These are phyloP conservation scores for Hyalella azteca DNA, from an alignment of 2,888 invertebrate genomes.

Conservation along the genomic window DNA sequence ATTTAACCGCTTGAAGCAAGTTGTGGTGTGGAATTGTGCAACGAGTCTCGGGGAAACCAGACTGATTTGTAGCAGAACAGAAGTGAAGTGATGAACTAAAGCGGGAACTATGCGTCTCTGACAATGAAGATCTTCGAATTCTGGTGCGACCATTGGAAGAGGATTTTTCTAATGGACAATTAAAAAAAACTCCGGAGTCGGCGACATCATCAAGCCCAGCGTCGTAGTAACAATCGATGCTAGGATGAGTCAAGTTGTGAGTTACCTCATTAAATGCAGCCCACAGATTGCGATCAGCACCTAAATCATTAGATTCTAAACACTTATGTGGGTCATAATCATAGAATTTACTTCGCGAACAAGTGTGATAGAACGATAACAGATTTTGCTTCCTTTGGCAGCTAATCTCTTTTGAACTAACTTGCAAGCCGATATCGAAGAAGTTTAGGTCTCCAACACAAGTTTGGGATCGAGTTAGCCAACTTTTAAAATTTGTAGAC, in stretches of 20 bases:
- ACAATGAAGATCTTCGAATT: slow-evolving; percentile 21
- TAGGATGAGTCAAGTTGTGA: not conserved
- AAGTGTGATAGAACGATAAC: slow-evolving; percentile 32
- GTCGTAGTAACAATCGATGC: not conserved
- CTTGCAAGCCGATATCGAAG: slow-evolving; percentile 36
- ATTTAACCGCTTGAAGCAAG: too few species aligned
- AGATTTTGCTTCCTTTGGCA: slow-evolving; percentile 38
- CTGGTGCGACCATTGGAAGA: slow-evolving; percentile 32
- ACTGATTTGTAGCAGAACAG: too few species aligned
- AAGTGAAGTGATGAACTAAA: not conserved
- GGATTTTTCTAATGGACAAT: not conserved
- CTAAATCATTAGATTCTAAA: slow-evolving; percentile 6
- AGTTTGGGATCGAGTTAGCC: slow-evolving; percentile 36
- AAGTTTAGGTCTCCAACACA: slow-evolving; percentile 33
- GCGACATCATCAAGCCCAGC: not conserved
- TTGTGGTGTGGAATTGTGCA: too few species aligned
- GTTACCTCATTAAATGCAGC: not conserved
- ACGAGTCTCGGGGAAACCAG: too few species aligned
- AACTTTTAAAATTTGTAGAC: slow-evolving; percentile 37
- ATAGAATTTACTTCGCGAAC: not conserved
- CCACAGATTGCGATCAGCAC: not conserved
- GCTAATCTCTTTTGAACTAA: slow-evolving; percentile 29
- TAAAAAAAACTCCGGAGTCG: not conserved
- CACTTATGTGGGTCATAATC: not conserved
- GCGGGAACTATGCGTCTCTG: not conserved